Conservation (phyloP, 2,797 vertebrate genomes). For the Falco naumanni region DNA sequence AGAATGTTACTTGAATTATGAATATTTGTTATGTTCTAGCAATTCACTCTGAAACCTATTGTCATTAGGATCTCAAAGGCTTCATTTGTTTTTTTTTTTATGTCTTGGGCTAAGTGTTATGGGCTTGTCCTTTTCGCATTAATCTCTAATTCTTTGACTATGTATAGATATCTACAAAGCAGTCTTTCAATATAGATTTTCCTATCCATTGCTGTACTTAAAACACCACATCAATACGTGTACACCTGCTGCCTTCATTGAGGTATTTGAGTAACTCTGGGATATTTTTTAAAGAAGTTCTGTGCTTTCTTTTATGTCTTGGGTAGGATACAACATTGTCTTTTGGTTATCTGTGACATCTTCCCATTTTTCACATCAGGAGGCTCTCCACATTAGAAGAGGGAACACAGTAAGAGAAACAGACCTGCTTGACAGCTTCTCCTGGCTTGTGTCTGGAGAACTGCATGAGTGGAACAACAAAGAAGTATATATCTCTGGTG, state of each 20-base stretch:
- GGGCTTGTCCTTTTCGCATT: background rate
- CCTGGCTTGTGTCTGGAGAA: background rate
- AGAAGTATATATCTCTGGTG: background rate
- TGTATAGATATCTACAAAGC: background rate
- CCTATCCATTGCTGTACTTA: background rate
- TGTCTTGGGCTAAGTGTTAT: background rate
- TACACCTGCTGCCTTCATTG: background rate
- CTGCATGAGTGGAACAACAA: background rate
- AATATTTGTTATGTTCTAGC: background rate
- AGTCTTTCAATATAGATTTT: background rate
- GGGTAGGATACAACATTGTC: background rate
- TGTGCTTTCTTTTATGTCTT: background rate
- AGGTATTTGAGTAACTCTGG: background rate
- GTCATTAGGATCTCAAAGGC: background rate
- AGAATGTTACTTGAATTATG: background rate
- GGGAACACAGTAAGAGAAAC: background rate
- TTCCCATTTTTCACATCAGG: background rate
- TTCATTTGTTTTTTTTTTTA: background rate
- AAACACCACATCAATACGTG: rapidly evolving
- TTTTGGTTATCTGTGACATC: background rate
- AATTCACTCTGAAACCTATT: background rate
- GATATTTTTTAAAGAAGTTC: background rate
- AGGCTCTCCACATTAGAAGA: background rate
- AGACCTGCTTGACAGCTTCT: background rate
- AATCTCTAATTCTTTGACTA: background rate